Evolutionary conservation across 2,888 invertebrate genomes (phyloP), one percentile per base, ranked within the genome.

Genomic region (Protodeltote pygarga): DNA sequence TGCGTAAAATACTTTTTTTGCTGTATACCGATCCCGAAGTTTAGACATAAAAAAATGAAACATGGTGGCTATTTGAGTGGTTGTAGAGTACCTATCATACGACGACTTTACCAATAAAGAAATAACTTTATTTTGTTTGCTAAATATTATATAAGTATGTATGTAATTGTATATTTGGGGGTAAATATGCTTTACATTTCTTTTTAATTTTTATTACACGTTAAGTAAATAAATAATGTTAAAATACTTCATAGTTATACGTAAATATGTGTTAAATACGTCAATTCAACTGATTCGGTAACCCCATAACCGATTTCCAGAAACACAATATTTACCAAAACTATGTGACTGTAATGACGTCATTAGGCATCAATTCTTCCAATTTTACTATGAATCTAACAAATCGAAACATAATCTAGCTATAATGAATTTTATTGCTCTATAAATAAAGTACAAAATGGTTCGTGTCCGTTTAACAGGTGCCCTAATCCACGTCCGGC

Each of bases 91-190:
- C n/a, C n/a, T n/a, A n/a, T n/a, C n/a, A n/a, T n/a, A n/a, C n/a
- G n/a, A n/a, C n/a, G n/a, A n/a, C n/a, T n/a, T n/a, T n/a, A n/a
- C n/a, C n/a, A n/a, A n/a, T n/a, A n/a, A n/a, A n/a, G n/a, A n/a
- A n/a, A n/a, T n/a, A n/a, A n/a, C n/a, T n/a, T n/a, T n/a, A n/a
- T n/a, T n/a, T n/a, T n/a, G n/a, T 53, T 53, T 5, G 33, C 24
- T 39, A 54, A 17, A 16, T 40, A 16, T 15, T 53, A 27, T 48
- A 37, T 48, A 55, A 55, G 32, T 27, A 54, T 35, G 32, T 33
- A 11, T 40, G 31, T 20, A 55, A 16, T 45, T 11, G 17, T 31
- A n/a, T n/a, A n/a, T n/a, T n/a, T n/a, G n/a, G n/a, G n/a, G n/a
- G n/a, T n/a, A n/a, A n/a, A n/a, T n/a, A n/a, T n/a, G n/a, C n/a